Evolutionary conservation across 1,140 invertebrate species (phyloP), one percentile per base, ranked within the genome.

Genomic region (Cepaea nemoralis): DNA sequence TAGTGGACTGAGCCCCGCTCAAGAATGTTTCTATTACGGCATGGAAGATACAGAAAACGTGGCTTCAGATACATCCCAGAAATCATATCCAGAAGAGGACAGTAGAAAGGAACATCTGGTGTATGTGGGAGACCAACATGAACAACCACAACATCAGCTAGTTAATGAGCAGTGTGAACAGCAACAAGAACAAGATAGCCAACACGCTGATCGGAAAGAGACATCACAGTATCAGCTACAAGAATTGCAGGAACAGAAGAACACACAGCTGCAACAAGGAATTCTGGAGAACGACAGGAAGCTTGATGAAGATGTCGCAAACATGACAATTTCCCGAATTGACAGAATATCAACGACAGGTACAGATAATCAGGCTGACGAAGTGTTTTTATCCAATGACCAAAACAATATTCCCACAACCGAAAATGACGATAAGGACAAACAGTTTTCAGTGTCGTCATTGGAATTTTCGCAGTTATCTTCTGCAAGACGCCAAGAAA

Each of bases 11-110:
- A 24, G 1, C 24, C 3, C 31, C 3, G 2, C 59, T n/a, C 48
- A 35, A 8, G 59, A 59, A 1, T 1, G 39, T 19, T 48, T 66
- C 12, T 77, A 77, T 40, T 77, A 77, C n/a, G 75, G 75, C 33
- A 77, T 77, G 75, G 27, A 16, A 16, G 37, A 1, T 0, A 27
- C 16, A 39, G 42, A 75, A 31, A 71, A 33, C 14, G 5, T 0
- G 37, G 12, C 2, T 35, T 24, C 37, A n/a, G 69, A 71, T 45
- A 45, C 8, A 45, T n/a, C n/a, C n/a, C 42, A 45, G 19, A 45
- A 8, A 19, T 45, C 19, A 19, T 10, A 45, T 10, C 19, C 42
- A 45, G 42, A 45, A 45, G 42, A 45, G 19, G 19, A 45, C 19
- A 45, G 19, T 45, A 19, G 19, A 19, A 45, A 45, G 19, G 8